A percentile compares a stretch with the other conserved stretches of the same genome.
These are phyloP conservation scores for Telmatochromis sp. DNA, from an alignment of 2,113 vertebrate genomes.

Conservation along the genomic window DNA sequence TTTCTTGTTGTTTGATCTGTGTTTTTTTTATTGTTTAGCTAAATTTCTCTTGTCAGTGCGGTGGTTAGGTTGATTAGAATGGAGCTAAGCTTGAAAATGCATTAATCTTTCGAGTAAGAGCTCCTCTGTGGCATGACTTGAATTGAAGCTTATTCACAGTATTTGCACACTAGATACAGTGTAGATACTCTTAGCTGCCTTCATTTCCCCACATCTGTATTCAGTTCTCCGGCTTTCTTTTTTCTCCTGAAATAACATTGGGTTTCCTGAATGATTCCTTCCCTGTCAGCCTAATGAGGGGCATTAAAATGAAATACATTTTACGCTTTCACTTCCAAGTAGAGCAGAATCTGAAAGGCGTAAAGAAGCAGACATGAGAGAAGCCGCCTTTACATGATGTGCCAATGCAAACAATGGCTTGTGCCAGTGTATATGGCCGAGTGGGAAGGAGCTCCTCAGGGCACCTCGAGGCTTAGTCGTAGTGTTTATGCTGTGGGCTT, in stretches of 20 bases:
- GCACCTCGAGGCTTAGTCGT: constrained; percentile 19
- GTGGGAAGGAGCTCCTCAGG: constrained; percentile 23
- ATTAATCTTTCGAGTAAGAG: not conserved
- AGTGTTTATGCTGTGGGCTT: constrained; percentile 35
- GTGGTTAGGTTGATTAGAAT: not conserved
- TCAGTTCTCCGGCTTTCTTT: not conserved
- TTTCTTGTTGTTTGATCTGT: not conserved
- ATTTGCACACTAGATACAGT: not conserved
- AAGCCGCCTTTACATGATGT: constrained; percentile 18
- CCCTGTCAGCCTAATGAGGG: constrained; percentile 40
- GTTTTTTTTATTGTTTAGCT: not conserved
- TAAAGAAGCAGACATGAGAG: constrained; percentile 20
- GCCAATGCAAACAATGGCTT: constrained; percentile 60
- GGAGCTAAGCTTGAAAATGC: not conserved
- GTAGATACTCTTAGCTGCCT: not conserved
- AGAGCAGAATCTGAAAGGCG: not conserved
- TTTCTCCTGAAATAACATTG: constrained; percentile 29
- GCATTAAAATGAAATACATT: constrained; percentile 36
- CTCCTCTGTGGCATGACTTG: not conserved
- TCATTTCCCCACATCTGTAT: constrained; percentile 13
- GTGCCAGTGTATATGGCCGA: constrained; percentile 20
- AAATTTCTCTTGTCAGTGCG: not conserved
- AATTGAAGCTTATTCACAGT: not conserved
- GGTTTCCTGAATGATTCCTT: constrained; percentile 32
- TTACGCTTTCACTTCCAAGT: not conserved